Evolutionary conservation across 2,113 vertebrate species (phyloP).

Genomic region (Syngnathus floridae): DNA sequence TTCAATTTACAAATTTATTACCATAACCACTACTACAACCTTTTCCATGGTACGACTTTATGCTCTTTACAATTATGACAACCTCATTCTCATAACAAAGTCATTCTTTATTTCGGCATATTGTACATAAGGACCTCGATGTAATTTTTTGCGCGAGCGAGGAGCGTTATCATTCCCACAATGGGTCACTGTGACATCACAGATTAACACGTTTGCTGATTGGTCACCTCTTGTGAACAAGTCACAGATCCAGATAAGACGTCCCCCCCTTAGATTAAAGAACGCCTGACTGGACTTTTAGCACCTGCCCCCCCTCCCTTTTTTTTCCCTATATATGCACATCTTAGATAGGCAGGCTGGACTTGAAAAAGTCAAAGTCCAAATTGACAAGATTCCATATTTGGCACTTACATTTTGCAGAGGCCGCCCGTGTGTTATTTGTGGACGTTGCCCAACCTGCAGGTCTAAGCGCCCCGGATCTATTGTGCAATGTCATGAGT

Average conservation of each 20-base stretch:
- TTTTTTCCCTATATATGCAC: slow-evolving; percentile 37
- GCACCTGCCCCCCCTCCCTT: slow-evolving; percentile 15
- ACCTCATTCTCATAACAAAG: too few species aligned
- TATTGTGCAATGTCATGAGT: slow-evolving; percentile 22
- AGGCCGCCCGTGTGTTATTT: not conserved
- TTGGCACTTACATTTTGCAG: slow-evolving; percentile 46
- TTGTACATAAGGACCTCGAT: too few species aligned
- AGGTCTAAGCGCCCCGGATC: slow-evolving; percentile 22
- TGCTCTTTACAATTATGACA: too few species aligned
- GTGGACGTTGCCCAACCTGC: slow-evolving; percentile 21
- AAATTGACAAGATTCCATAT: slow-evolving; percentile 65
- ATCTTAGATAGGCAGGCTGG: slow-evolving; percentile 51
- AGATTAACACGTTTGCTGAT: slow-evolving; percentile 14
- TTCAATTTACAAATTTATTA: not conserved
- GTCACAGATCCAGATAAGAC: slow-evolving; percentile 38
- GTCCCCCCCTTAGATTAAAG: slow-evolving; percentile 35
- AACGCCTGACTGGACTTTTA: slow-evolving; percentile 27
- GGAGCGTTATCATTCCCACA: not conserved
- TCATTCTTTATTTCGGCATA: too few species aligned
- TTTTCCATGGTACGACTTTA: too few species aligned
- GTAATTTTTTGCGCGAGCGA: not conserved
- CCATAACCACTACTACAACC: not conserved
- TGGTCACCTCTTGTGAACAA: slow-evolving; percentile 6
- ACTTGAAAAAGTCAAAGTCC: slow-evolving; percentile 66
- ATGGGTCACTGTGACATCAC: slow-evolving; percentile 20